Evolutionary conservation across 2,113 vertebrate genomes (phyloP), one percentile per base, ranked within the genome.

Genomic region (Callipepla squamata): DNA sequence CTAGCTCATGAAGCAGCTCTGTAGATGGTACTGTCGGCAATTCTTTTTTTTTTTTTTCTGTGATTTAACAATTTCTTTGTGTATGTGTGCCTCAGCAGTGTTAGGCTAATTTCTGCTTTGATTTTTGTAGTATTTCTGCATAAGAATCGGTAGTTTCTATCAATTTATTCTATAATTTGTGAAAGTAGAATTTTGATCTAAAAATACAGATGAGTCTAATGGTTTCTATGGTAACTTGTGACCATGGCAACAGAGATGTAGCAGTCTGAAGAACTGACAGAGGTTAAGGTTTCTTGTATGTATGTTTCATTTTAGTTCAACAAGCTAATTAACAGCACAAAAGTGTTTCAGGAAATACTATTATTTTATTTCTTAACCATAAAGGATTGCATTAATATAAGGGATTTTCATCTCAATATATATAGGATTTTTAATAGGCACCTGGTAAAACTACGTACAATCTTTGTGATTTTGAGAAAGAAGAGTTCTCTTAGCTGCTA

Each of bases 201-300:
- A 92, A 96, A 93, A 85, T 93, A 94, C n/a, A 84, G 66, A 92
- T 91, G 28, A 86, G 61, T 83, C 75, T 93, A 78, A 81, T 69
- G 50, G 95, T 96, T 96, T 59, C 95, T 92, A 65, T 89, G 91
- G 92, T 81, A 90, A 88, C 94, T 94, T 85, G 90, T 76, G 69
- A 74, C 93, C 76, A 91, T 95, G 86, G 81, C 85, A 96, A 96
- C 96, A 86, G 75, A 78, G 58, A 85, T 51, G 55, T 85, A 93
- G 47, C 50, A 62, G 86, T 86, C 78, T 81, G 79, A 81, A 68
- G 73, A 92, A 57, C 30, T 82, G 75, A 50, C 62, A 28, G 81
- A 68, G 48, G 34, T 70, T 47, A 80, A 48, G 74, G 61, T 23
- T 58, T 72, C 42, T 48, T 25, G 40, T 2, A n/a, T 28, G 62